Conservation (phyloP, 1,140 invertebrate species). For the Hormaphis cornu region DNA sequence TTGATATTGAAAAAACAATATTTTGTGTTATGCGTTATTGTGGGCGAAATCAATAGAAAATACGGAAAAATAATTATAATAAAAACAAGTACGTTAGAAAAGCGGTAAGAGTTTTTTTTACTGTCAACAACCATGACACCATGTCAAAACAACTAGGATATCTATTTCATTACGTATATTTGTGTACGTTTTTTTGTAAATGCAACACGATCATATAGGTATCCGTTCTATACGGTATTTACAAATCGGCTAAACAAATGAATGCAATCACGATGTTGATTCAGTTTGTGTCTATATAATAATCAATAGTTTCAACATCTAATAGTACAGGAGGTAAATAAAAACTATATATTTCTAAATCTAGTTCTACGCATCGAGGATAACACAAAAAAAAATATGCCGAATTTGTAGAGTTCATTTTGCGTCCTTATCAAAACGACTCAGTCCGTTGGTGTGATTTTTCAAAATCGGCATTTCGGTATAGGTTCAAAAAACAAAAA, state of each 20-base stretch:
- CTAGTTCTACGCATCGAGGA: constrained; percentile 1
- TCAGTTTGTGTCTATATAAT: not conserved
- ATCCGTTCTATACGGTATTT: constrained; percentile 12
- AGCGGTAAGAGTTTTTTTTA: not conserved
- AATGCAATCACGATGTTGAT: not conserved
- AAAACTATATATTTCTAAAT: not conserved
- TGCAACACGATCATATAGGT: not conserved
- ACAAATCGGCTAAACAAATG: not conserved
- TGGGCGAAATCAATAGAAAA: no score
- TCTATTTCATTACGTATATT: not conserved
- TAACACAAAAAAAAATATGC: constrained; percentile 23
- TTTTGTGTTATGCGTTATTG: no score
- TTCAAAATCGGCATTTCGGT: constrained; percentile 26
- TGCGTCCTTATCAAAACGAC: constrained; percentile 28
- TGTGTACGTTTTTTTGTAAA: not conserved
- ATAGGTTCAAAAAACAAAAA: constrained; percentile 16
- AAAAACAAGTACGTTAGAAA: no score
- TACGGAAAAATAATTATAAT: no score
- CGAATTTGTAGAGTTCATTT: constrained; percentile 28
- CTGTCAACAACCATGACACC: not conserved
- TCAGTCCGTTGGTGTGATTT: constrained; percentile 24
- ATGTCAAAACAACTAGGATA: not conserved
- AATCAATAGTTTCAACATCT: no score
- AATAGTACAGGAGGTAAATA: not conserved
- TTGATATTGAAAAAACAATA: no score